Evolutionary conservation across 2,888 invertebrate genomes (phyloP).

Genomic region (Lissonota sp.): DNA sequence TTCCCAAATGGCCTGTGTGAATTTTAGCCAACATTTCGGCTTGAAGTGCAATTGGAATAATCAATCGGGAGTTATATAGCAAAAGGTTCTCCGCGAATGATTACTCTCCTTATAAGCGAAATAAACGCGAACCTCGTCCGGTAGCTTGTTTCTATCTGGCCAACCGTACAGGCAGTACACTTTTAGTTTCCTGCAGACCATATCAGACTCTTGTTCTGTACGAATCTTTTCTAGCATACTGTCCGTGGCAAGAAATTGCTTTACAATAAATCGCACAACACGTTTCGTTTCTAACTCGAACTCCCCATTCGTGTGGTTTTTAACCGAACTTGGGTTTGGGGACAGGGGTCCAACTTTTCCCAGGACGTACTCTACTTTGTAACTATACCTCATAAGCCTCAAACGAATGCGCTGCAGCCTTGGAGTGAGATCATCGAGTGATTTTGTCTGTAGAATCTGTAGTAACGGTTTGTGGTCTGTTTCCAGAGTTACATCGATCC

Average conservation of each 20-base stretch:
- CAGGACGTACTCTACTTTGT: slow-evolving; percentile 65
- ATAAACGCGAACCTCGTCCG: slow-evolving; percentile 26
- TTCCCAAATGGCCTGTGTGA: slow-evolving; percentile 55
- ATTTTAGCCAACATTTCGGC: slow-evolving; percentile 64
- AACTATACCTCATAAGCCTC: slow-evolving; percentile 66
- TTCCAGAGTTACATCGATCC: slow-evolving; percentile 69
- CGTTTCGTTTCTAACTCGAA: slow-evolving; percentile 25
- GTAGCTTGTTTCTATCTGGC: slow-evolving; percentile 37
- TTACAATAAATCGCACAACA: slow-evolving; percentile 20
- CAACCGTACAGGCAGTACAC: slow-evolving; percentile 26
- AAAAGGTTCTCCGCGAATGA: slow-evolving; percentile 51
- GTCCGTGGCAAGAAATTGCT: slow-evolving; percentile 22
- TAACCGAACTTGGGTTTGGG: slow-evolving; percentile 20
- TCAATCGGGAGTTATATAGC: slow-evolving; percentile 54
- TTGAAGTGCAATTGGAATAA: slow-evolving; percentile 61
- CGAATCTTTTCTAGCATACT: slow-evolving; percentile 39
- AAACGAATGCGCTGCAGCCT: slow-evolving; percentile 62
- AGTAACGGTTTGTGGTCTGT: slow-evolving; percentile 79
- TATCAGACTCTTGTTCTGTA: slow-evolving; percentile 48
- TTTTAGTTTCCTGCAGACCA: slow-evolving; percentile 40
- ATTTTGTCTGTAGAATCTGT: slow-evolving; percentile 74
- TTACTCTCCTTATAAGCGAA: slow-evolving; percentile 51
- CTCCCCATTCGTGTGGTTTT: background rate
- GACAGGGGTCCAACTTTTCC: slow-evolving; percentile 67
- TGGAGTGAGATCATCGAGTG: slow-evolving; percentile 73